These are phyloP conservation scores for Acyrthosiphon pisum DNA, from an alignment of 1,140 invertebrate genomes.

Conservation along the genomic window DNA sequence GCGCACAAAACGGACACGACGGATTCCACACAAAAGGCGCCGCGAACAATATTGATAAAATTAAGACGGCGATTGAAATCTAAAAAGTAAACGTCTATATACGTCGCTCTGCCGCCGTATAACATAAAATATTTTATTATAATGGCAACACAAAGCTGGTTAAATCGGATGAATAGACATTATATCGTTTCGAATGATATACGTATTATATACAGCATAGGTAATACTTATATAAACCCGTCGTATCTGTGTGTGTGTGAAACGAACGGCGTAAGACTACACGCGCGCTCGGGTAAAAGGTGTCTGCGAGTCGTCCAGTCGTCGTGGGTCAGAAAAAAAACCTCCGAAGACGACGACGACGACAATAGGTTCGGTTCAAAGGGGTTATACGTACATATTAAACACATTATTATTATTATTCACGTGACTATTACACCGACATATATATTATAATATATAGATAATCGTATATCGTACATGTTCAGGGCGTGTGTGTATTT, in stretches of 20 bases:
- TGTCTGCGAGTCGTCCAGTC: constrained; percentile 4
- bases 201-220: neutral
- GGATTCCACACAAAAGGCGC: constrained; percentile 38
- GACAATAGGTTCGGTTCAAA: constrained; percentile 40
- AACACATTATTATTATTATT: neutral
- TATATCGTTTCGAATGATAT: constrained; percentile 15
- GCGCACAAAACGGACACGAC: constrained; percentile 41
- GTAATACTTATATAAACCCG: neutral
- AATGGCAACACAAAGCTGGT: constrained; percentile 42
- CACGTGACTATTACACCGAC: neutral
- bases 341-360: neutral
- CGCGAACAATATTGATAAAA: constrained; percentile 54
- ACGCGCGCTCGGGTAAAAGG: constrained; percentile 21
- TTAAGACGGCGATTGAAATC: constrained; percentile 47
- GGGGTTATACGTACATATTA: constrained; percentile 18
- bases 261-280: neutral
- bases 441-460: neutral
- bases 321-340: constrained; percentile 34
- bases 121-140: neutral
- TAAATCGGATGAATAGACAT: constrained; percentile 54
- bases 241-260: neutral
- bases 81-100: neutral
- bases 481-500: neutral
- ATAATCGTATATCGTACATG: neutral
- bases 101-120: neutral